phyloP scores from a whole-genome alignment of 2,113 vertebrate species.

The Neogobius melanostomus region DNA sequence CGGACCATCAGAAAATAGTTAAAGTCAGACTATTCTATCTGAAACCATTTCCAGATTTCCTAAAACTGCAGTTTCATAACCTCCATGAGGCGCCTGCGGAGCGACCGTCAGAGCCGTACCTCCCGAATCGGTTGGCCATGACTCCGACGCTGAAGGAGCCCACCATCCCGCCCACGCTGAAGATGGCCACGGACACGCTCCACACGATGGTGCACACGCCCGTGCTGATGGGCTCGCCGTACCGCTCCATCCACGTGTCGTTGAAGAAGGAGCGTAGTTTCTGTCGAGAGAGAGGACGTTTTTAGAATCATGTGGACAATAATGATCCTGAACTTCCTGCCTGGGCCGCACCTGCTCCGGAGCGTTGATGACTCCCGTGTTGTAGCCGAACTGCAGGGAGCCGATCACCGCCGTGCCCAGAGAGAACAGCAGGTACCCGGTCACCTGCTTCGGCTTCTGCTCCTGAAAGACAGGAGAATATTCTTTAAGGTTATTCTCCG shows the following conservation, averaged over 20 bases:
- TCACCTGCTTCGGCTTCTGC: conserved; percentile 65
- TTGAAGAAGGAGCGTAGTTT: conserved; percentile 88
- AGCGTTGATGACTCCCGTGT: conserved; percentile 95
- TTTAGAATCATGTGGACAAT: neutral
- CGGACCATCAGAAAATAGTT: too few relatives aligned
- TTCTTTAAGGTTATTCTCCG: too few relatives aligned
- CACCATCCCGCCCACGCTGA: conserved; percentile 93
- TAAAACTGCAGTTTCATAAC: too few relatives aligned
- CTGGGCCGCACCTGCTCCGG: conserved; percentile 79
- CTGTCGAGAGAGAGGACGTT: conserved; percentile 58
- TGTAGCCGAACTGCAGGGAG: conserved; percentile 93
- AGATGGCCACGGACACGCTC: conserved; percentile 91
- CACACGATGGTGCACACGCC: conserved; percentile 83
- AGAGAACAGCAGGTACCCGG: conserved; percentile 82
- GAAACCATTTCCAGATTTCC: too few relatives aligned
- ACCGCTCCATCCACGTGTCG: conserved; percentile 75
- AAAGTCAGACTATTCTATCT: too few relatives aligned
- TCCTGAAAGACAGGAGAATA: conserved; percentile 19
- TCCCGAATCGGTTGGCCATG: conserved; percentile 89
- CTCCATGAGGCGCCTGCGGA: too few relatives aligned
- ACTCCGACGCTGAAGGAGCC: conserved; percentile 93
- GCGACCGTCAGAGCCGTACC: conserved; percentile 68
- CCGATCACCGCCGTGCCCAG: conserved; percentile 84
- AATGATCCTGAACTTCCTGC: neutral
- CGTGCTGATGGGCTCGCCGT: conserved; percentile 19